Evolutionary conservation across 1,140 invertebrate genomes (phyloP).

Genomic region (Drosophila malerkotliana): DNA sequence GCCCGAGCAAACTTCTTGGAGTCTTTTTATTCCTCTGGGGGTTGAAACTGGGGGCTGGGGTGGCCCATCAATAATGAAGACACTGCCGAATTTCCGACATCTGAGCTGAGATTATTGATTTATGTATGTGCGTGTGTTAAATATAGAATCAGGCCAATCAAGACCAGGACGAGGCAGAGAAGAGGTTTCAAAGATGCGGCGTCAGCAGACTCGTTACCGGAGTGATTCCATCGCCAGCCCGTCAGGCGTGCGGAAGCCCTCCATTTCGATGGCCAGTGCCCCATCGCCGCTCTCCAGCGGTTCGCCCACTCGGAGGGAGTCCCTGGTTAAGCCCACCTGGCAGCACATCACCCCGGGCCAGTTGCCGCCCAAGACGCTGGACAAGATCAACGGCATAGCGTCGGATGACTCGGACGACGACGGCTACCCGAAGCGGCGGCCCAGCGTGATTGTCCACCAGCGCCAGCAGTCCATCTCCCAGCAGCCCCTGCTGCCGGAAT

Average conservation of each 20-base stretch:
- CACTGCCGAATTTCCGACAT: slow-evolving; percentile 22
- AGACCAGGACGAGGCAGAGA: slow-evolving; percentile 20
- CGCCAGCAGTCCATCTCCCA: slow-evolving; percentile 72
- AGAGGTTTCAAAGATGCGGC: slow-evolving; percentile 68
- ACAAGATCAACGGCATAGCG: slow-evolving; percentile 77
- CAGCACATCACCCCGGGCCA: slow-evolving; percentile 82
- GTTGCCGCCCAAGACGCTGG: slow-evolving; percentile 73
- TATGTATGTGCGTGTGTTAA: slow-evolving; percentile 53
- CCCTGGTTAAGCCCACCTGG: slow-evolving; percentile 82
- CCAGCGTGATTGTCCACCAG: slow-evolving; percentile 77
- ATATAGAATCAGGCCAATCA: slow-evolving; percentile 60
- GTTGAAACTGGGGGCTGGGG: slow-evolving; percentile 8
- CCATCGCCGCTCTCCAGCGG: slow-evolving; percentile 49
- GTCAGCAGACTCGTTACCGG: slow-evolving; percentile 73
- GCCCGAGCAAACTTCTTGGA: slow-evolving; percentile 26
- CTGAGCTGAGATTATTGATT: slow-evolving; percentile 41
- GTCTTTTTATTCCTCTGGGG: slow-evolving; percentile 9
- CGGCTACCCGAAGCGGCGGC: slow-evolving; percentile 72
- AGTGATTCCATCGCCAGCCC: slow-evolving; percentile 71
- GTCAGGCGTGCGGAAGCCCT: slow-evolving; percentile 51
- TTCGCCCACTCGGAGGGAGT: slow-evolving; percentile 71
- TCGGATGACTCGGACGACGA: slow-evolving; percentile 78
- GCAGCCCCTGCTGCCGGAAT: slow-evolving; percentile 66
- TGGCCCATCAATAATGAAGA: slow-evolving; percentile 45
- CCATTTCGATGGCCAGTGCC: slow-evolving; percentile 35